Evolutionary conservation across 2,888 invertebrate genomes (phyloP).

Genomic region (Arrhopalites spinosus): DNA sequence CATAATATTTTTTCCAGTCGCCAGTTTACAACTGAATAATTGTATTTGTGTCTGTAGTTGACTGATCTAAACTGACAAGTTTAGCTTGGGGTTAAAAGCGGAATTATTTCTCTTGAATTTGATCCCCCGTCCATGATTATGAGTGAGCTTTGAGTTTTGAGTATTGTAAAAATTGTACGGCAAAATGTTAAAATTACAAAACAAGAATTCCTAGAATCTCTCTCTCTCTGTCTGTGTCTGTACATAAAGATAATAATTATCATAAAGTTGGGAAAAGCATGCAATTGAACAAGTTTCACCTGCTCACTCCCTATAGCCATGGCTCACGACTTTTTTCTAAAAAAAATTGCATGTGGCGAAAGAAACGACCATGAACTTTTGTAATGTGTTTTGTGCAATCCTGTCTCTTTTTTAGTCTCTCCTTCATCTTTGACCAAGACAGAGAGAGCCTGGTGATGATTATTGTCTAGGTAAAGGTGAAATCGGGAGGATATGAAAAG

Average conservation of each 20-base stretch:
- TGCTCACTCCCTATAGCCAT: background rate
- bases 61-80: too few relatives aligned
- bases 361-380: slow-evolving; percentile 31
- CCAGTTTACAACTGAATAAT: too few relatives aligned
- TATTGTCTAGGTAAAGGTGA: slow-evolving; percentile 10
- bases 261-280: background rate
- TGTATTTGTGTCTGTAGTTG: too few relatives aligned
- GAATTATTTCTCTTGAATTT: too few relatives aligned
- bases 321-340: slow-evolving; percentile 15
- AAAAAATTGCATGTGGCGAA: slow-evolving; percentile 27
- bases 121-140: too few relatives aligned
- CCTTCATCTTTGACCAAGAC: too few relatives aligned
- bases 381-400: background rate
- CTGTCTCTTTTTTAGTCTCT: background rate
- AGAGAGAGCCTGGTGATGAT: background rate
- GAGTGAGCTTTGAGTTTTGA: background rate
- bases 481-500: background rate
- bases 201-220: slow-evolving; percentile 1
- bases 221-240: background rate
- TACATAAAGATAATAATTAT: background rate
- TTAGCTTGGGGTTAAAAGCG: too few relatives aligned
- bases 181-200: too few relatives aligned
- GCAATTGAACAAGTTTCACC: background rate
- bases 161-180: background rate
- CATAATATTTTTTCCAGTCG: too few relatives aligned